Evolutionary conservation across 2,113 vertebrate species (phyloP).

Genomic region (Canis aureus): DNA sequence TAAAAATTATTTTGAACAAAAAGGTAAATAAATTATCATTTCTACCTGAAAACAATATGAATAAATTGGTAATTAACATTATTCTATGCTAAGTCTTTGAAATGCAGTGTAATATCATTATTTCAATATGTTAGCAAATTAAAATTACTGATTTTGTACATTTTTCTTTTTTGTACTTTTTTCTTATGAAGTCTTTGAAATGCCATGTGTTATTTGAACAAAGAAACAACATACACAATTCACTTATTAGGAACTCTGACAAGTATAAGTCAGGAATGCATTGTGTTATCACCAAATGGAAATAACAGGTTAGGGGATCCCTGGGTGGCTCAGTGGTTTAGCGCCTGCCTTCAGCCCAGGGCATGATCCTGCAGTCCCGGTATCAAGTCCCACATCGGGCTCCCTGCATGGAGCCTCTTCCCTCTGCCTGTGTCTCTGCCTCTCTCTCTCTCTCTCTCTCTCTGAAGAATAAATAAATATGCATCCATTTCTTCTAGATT

Average conservation of each 20-base stretch:
- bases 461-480: no score
- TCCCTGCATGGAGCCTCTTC: no score
- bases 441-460: no score
- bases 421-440: no score
- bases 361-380: no score
- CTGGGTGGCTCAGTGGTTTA: no score
- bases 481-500: no score
- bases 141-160: not conserved
- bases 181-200: not conserved
- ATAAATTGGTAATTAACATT: not conserved
- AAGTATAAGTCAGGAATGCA: slow-evolving; percentile 5
- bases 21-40: not conserved
- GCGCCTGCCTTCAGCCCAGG: no score
- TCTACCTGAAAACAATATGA: not conserved
- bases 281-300: not conserved
- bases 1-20: not conserved
- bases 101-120: not conserved
- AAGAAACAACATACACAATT: not conserved
- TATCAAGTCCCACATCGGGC: no score
- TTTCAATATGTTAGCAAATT: slow-evolving; percentile 33
- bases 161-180: not conserved
- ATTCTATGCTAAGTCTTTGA: slow-evolving; percentile 20
- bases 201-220: not conserved
- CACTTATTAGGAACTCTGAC: not conserved
- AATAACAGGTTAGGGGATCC: not conserved